Evolutionary conservation across 1,140 invertebrate genomes (phyloP).

Genomic region (Brachionus plicatilis): DNA sequence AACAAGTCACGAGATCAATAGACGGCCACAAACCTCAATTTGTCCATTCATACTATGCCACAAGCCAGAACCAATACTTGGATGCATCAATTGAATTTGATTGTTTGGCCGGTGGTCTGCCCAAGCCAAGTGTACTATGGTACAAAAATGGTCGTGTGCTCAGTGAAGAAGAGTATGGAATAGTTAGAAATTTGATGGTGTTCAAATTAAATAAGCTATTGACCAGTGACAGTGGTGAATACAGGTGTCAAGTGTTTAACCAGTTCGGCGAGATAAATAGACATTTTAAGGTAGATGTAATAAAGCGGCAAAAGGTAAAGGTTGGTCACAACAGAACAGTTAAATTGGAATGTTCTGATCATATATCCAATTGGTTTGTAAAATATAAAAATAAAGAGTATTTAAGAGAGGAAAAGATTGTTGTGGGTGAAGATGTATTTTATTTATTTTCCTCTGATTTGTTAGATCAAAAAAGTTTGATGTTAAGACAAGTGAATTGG

Average conservation of each 20-base stretch:
- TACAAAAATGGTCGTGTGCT: background rate
- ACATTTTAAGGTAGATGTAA: background rate
- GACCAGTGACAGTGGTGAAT: background rate
- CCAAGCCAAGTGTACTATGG: background rate
- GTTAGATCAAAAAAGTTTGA: background rate
- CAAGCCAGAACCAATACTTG: background rate
- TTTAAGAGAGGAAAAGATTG: background rate
- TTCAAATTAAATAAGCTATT: background rate
- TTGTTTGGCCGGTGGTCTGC: background rate
- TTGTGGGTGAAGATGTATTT: background rate
- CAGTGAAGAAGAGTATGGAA: background rate
- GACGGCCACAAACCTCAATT: background rate
- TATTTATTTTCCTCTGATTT: background rate
- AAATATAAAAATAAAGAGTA: background rate
- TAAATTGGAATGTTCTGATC: background rate
- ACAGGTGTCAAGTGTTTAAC: constrained; percentile 2
- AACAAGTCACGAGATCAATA: background rate
- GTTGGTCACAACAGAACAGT: background rate
- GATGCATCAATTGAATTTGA: background rate
- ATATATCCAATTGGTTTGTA: background rate
- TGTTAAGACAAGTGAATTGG: background rate
- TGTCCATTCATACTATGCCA: background rate
- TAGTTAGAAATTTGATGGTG: background rate
- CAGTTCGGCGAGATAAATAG: background rate
- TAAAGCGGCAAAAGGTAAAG: background rate